Conservation (phyloP, 2,113 vertebrate genomes). For the Nettapus auritus region DNA sequence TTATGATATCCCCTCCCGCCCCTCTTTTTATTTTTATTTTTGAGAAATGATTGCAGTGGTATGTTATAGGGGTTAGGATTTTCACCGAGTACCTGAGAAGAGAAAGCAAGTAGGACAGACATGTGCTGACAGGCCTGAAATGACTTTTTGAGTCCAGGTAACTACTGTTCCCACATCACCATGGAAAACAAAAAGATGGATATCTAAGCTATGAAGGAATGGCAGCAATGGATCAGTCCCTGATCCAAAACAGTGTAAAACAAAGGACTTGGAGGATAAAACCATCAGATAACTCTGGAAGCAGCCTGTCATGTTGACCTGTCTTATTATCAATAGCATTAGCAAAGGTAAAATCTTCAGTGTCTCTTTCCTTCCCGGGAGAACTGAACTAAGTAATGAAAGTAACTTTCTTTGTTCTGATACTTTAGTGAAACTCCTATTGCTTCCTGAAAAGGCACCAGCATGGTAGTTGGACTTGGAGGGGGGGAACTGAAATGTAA, state of each 20-base stretch:
- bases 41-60: not conserved
- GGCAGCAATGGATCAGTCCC: not conserved
- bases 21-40: not conserved
- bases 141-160: not conserved
- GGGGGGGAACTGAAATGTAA: not conserved
- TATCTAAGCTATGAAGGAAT: not conserved
- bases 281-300: not conserved
- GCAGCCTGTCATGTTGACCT: not conserved
- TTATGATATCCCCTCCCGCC: rapidly evolving
- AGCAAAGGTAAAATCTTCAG: not conserved
- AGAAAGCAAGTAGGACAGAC: not conserved
- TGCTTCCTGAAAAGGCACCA: not conserved
- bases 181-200: not conserved
- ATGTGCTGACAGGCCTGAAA: not conserved
- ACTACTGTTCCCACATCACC: not conserved
- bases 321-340: not conserved
- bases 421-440: conserved; percentile 1
- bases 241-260: not conserved
- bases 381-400: conserved; percentile 14
- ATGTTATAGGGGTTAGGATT: not conserved
- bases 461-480: not conserved
- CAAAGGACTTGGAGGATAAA: not conserved
- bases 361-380: not conserved
- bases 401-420: not conserved
- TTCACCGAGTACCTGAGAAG: not conserved